Conservation (phyloP, 2,113 vertebrate genomes). For the Cranoglanis bouderius region DNA sequence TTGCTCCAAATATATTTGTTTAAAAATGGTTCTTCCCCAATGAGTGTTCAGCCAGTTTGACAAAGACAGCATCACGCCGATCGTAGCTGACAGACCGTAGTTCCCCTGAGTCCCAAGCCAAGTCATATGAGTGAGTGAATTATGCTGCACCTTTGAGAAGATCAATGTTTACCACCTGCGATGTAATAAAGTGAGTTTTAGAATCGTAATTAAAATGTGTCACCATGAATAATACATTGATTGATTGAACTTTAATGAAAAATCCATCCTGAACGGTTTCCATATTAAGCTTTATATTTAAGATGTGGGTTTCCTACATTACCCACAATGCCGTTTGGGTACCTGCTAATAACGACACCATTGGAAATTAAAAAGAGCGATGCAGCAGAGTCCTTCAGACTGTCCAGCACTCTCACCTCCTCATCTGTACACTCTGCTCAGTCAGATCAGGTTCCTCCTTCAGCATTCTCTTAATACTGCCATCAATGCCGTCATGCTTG, state of each 20-base stretch:
- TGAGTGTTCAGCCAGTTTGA: conserved; percentile 6
- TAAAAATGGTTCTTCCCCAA: not conserved
- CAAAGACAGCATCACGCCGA: conserved; percentile 44
- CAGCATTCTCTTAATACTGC: not conserved
- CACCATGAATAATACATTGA: conserved; percentile 51
- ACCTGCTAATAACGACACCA: not conserved
- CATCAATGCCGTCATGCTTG: not conserved
- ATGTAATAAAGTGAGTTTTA: not conserved
- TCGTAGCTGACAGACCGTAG: conserved; percentile 59
- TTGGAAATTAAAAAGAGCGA: not conserved
- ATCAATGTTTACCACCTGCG: conserved; percentile 57
- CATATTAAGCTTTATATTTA: not conserved
- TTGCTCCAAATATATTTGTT: not conserved
- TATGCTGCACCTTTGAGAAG: conserved; percentile 44
- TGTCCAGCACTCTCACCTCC: not conserved
- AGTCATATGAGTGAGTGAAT: conserved; percentile 22
- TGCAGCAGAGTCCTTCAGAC: not conserved
- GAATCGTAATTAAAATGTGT: conserved; percentile 10
- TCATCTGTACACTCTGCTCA: not conserved
- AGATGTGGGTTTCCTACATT: not conserved
- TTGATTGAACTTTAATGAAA: not conserved
- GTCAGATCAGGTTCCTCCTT: not conserved
- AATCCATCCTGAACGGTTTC: not conserved
- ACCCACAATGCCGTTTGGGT: not conserved
- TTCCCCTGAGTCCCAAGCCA: conserved; percentile 67